These are phyloP conservation scores for Channa argus DNA, from an alignment of 2,113 vertebrate species.

Conservation along the genomic window DNA sequence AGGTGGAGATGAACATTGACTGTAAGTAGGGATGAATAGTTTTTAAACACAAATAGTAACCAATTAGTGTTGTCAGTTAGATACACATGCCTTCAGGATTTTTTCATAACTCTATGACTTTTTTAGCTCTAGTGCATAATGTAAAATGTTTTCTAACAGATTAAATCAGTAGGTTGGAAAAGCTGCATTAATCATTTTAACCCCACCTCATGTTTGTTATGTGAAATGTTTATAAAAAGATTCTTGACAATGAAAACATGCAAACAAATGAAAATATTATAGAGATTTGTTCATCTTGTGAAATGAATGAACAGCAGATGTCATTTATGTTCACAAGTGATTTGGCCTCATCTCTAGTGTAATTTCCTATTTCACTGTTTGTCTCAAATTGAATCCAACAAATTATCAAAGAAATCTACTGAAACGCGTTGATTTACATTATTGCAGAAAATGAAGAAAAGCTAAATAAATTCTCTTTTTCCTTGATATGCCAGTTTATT, in stretches of 20 bases:
- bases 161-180: background rate
- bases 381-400: background rate
- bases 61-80: conserved; percentile 8
- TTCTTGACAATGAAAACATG: background rate
- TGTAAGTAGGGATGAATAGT: conserved; percentile 13
- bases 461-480: background rate
- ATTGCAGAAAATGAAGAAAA: background rate
- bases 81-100: background rate
- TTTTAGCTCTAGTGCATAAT: background rate
- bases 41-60: conserved; percentile 6
- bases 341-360: background rate
- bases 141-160: background rate
- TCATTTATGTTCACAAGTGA: background rate
- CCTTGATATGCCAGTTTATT: background rate
- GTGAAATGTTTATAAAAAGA: background rate
- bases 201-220: background rate
- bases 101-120: too few relatives aligned
- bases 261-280: too few relatives aligned
- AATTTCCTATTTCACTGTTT: too few relatives aligned
- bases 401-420: background rate
- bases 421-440: background rate
- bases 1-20: background rate
- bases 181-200: background rate
- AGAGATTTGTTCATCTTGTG: background rate
- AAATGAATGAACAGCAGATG: background rate